Evolutionary conservation across 2,888 invertebrate genomes (phyloP).

Genomic region (Hartigia nigra): DNA sequence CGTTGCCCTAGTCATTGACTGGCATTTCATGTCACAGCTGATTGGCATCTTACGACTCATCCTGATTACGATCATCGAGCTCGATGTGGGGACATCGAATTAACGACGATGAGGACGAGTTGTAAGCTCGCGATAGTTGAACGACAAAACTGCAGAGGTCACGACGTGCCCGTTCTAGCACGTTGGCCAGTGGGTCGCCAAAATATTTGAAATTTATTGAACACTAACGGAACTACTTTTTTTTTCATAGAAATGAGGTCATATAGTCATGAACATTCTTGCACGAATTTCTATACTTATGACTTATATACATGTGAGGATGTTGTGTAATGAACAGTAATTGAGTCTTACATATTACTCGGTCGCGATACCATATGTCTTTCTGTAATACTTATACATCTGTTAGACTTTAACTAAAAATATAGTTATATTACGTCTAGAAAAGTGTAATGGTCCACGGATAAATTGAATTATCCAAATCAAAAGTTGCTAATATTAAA

Average conservation of each 20-base stretch:
- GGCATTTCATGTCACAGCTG: background rate
- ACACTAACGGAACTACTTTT: background rate
- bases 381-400: background rate
- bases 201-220: no score
- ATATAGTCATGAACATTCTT: no score
- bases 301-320: no score
- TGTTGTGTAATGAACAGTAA: no score
- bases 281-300: no score
- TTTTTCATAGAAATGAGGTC: background rate
- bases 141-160: no score
- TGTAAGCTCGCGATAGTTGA: no score
- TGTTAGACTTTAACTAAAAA: background rate
- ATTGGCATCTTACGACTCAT: conserved; percentile 7
- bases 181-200: no score
- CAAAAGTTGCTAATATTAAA: background rate
- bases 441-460: background rate
- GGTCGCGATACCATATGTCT: background rate
- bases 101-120: no score
- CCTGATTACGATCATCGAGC: conserved; percentile 1
- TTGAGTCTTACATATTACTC: no score
- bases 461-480: background rate
- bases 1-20: background rate
- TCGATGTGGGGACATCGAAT: no score
- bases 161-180: no score
- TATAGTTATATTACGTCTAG: background rate